Evolutionary conservation across 1,140 invertebrate genomes (phyloP).

Genomic region (Brachionus plicatilis): DNA sequence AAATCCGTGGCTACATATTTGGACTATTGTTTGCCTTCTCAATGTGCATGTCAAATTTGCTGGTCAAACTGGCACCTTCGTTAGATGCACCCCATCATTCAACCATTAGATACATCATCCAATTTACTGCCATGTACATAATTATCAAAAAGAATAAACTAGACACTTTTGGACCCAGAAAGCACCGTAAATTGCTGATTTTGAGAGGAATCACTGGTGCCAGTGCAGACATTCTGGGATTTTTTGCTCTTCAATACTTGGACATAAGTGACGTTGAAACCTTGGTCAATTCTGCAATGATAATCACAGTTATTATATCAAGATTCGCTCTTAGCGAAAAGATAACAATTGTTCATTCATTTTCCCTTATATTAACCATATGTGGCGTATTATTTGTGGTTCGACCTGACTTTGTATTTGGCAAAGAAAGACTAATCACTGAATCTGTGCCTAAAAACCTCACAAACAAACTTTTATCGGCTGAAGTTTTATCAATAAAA

Average conservation of each 20-base stretch:
- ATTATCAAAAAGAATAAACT: background rate
- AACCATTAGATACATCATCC: background rate
- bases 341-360: background rate
- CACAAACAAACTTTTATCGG: background rate
- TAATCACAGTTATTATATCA: slow-evolving; percentile 21
- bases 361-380: background rate
- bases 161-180: background rate
- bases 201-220: background rate
- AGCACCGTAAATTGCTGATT: background rate
- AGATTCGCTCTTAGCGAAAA: slow-evolving; percentile 12
- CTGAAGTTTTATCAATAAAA: background rate
- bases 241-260: slow-evolving; percentile 16
- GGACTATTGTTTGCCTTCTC: slow-evolving; percentile 10
- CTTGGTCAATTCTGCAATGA: background rate
- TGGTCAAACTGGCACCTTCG: slow-evolving; percentile 30
- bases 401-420: slow-evolving; percentile 7
- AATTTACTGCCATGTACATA: background rate
- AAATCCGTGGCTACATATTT: background rate
- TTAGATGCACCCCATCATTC: slow-evolving; percentile 16
- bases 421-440: background rate
- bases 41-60: slow-evolving; percentile 30
- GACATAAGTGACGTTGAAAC: slow-evolving; percentile 33
- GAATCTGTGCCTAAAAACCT: background rate
- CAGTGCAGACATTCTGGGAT: background rate
- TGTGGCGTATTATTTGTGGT: slow-evolving; percentile 18